Conservation (phyloP, 2,113 vertebrate genomes). For the Aramus guarauna region DNA sequence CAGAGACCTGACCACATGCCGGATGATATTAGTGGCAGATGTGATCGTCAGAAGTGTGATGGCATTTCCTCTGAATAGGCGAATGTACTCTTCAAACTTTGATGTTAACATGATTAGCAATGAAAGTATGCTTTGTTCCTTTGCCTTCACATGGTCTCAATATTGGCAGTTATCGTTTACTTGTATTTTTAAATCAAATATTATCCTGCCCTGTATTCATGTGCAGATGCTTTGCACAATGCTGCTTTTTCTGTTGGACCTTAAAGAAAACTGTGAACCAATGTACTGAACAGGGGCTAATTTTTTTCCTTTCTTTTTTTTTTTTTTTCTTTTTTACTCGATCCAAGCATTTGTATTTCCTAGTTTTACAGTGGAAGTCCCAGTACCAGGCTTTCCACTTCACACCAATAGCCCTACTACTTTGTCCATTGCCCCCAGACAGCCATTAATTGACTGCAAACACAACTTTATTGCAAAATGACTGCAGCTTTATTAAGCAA, state of each 20-base stretch:
- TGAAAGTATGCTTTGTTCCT: constrained; percentile 89
- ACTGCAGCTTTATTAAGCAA: constrained; percentile 76
- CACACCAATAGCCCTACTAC: not conserved
- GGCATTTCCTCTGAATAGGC: constrained; percentile 87
- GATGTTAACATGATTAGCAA: constrained; percentile 85
- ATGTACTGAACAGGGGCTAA: constrained; percentile 32
- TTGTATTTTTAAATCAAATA: constrained; percentile 72
- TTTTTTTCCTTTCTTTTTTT: not conserved
- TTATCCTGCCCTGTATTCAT: constrained; percentile 55
- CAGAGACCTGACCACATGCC: constrained; percentile 83
- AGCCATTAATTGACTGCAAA: constrained; percentile 70
- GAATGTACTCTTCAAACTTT: constrained; percentile 82
- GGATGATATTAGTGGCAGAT: constrained; percentile 88
- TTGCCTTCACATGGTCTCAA: constrained; percentile 84
- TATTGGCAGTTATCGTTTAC: constrained; percentile 77
- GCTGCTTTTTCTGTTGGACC: constrained; percentile 4
- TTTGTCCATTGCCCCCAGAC: constrained; percentile 47
- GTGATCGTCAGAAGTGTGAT: constrained; percentile 82
- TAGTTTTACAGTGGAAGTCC: constrained; percentile 18
- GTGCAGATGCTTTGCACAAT: constrained; percentile 54
- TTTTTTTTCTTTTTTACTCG: constrained; percentile 9
- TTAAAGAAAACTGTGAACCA: constrained; percentile 40
- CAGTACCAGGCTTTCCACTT: not conserved
- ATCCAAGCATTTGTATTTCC: constrained; percentile 21
- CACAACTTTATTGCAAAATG: constrained; percentile 70